Percentiles rank a stretch among this genome's conserved stretches.
Conservation (phyloP, 1,140 invertebrate species). For the Orchestia grillus region DNA sequence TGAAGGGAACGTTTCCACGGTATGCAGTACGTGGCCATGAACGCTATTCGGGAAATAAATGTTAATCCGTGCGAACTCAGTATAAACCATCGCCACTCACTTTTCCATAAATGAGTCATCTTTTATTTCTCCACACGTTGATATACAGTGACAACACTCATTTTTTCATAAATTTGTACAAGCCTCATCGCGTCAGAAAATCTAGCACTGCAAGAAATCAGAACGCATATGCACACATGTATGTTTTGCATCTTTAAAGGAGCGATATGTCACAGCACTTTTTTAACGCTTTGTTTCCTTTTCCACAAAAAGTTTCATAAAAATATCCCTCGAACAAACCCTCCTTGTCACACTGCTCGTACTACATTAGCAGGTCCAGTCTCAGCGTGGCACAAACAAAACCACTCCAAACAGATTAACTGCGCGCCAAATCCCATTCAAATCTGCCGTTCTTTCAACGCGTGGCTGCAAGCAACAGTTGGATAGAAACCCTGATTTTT, state of each 20-base stretch:
- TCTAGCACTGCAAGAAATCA: neutral
- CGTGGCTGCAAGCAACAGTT: neutral
- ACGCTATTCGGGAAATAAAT: too few species aligned
- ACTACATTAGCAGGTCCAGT: neutral
- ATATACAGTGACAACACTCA: neutral
- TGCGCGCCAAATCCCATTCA: neutral
- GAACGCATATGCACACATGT: too few species aligned
- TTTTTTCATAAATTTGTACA: neutral
- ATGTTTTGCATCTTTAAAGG: neutral
- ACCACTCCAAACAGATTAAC: neutral
- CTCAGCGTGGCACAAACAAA: neutral
- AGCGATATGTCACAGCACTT: neutral
- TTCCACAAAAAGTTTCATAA: neutral
- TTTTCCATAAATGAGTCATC: too few species aligned
- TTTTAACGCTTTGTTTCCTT: neutral
- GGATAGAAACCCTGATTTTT: neutral
- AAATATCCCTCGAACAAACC: neutral
- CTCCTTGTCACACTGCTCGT: too few species aligned
- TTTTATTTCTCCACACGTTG: neutral
- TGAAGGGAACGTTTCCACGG: too few species aligned
- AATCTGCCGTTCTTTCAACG: neutral
- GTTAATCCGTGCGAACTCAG: too few species aligned
- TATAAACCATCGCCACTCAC: too few species aligned
- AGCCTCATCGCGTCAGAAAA: neutral
- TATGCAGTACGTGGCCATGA: too few species aligned